A percentile compares a stretch with the other conserved stretches of the same genome.
Conservation (phyloP, 2,888 invertebrate genomes). For the Galeruca laticollis region DNA sequence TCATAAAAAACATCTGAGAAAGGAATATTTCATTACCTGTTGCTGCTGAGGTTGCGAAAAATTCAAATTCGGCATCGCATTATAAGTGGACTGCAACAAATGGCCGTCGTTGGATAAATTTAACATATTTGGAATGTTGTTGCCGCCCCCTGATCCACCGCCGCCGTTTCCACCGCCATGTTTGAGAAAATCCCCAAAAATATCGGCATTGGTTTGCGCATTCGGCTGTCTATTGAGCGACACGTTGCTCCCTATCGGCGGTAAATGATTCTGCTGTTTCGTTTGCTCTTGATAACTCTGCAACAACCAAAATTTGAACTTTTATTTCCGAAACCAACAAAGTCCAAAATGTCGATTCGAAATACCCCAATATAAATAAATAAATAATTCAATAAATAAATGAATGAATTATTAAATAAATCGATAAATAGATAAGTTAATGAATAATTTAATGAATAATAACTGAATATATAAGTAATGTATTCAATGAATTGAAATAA, state of each 20-base stretch:
- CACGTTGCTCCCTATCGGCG: conserved; percentile 63
- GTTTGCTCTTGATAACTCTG: conserved; percentile 57
- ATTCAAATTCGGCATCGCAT: conserved; percentile 56
- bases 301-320: conserved; percentile 11
- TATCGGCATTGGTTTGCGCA: conserved; percentile 50
- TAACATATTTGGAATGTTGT: conserved; percentile 65
- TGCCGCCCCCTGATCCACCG: conserved; percentile 39
- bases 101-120: conserved; percentile 65
- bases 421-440: no score
- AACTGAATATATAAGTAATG: no score
- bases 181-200: conserved; percentile 50
- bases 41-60: conserved; percentile 62
- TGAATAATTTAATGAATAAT: no score
- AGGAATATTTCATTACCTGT: conserved; percentile 25
- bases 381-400: no score
- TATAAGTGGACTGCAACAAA: conserved; percentile 61
- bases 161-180: conserved; percentile 29
- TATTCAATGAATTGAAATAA: no score
- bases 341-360: no score
- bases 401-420: background rate
- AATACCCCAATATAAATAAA: no score
- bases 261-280: conserved; percentile 56
- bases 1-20: background rate
- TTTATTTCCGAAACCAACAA: no score
- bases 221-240: conserved; percentile 55